These are phyloP conservation scores for Drosophila diplacantha DNA, from an alignment of 2,888 invertebrate species.

Conservation along the genomic window DNA sequence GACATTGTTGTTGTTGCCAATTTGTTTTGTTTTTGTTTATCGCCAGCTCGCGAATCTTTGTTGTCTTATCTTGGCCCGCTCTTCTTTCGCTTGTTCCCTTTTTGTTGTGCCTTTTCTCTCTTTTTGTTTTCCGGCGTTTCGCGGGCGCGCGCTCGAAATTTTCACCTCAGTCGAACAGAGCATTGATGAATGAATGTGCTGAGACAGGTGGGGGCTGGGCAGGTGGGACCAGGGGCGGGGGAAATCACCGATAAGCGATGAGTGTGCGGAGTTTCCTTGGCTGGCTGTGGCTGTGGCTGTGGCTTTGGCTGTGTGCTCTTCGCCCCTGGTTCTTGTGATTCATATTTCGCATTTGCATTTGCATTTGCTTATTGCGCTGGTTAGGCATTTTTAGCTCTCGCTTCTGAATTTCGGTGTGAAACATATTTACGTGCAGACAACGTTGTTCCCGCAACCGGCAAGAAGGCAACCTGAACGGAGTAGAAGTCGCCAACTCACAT, in stretches of 20 bases:
- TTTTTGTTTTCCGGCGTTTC: conserved; percentile 18
- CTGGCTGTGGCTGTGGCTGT: conserved; percentile 21
- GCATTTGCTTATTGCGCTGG: conserved; percentile 60
- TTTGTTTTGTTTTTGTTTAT: conserved; percentile 39
- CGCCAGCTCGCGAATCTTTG: conserved; percentile 31
- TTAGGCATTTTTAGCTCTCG: conserved; percentile 56
- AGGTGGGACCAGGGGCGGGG: conserved; percentile 1
- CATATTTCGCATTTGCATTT: conserved; percentile 48
- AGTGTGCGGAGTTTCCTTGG: conserved; percentile 67
- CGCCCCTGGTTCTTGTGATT: conserved; percentile 47
- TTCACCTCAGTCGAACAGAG: conserved; percentile 37
- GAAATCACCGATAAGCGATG: conserved; percentile 57
- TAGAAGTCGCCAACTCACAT: neutral
- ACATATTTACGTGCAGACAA: conserved; percentile 54
- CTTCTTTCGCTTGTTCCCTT: conserved; percentile 24
- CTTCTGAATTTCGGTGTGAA: conserved; percentile 50
- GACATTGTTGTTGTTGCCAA: conserved; percentile 5
- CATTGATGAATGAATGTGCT: conserved; percentile 61
- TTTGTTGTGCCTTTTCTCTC: conserved; percentile 37
- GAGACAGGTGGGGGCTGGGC: neutral
- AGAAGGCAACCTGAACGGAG: neutral
- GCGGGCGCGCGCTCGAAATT: conserved; percentile 60
- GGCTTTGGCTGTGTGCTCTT: conserved; percentile 7
- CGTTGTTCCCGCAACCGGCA: conserved; percentile 9
- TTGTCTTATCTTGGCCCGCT: conserved; percentile 30